phyloP scores from a whole-genome alignment of 2,797 vertebrate species.

The Ptychobarbus kaznakovi region DNA sequence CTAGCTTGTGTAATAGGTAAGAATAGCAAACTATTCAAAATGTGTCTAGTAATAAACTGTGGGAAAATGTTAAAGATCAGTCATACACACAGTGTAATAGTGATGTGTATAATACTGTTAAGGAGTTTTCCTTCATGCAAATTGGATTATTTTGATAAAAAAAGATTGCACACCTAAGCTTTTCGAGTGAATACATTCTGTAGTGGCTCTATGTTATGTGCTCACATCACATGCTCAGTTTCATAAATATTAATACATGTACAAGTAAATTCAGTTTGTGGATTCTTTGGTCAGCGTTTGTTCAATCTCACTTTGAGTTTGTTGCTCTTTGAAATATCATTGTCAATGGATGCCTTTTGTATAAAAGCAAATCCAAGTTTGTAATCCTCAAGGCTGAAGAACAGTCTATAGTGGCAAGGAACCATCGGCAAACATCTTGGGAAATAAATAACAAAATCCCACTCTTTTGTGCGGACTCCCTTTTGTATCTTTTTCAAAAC shows the following conservation, averaged over 20 bases:
- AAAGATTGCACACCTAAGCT: conserved; percentile 32
- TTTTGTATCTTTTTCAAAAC: conserved; percentile 63
- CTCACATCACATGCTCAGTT: conserved; percentile 28
- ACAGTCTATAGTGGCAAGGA: neutral
- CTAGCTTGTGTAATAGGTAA: conserved; percentile 23
- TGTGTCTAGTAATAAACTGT: conserved; percentile 30
- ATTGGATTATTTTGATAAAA: neutral
- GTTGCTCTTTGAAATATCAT: neutral
- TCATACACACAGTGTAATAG: neutral
- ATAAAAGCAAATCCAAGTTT: conserved; percentile 25
- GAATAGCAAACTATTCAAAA: conserved; percentile 39
- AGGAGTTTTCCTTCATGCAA: conserved; percentile 20
- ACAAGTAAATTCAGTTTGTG: conserved; percentile 10
- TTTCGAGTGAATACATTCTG: conserved; percentile 38
- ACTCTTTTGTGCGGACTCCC: neutral
- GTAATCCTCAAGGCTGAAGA: conserved; percentile 15
- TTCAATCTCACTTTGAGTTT: conserved; percentile 2
- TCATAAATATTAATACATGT: conserved; percentile 42
- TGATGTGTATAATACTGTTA: conserved; percentile 45
- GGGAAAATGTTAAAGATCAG: conserved; percentile 37
- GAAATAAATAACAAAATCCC: neutral
- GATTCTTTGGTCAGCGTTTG: conserved; percentile 29
- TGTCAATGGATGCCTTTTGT: neutral
- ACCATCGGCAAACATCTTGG: neutral
- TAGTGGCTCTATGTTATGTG: conserved; percentile 52